Evolutionary conservation across 2,888 invertebrate species (phyloP).

Genomic region (Pyralis farinalis): DNA sequence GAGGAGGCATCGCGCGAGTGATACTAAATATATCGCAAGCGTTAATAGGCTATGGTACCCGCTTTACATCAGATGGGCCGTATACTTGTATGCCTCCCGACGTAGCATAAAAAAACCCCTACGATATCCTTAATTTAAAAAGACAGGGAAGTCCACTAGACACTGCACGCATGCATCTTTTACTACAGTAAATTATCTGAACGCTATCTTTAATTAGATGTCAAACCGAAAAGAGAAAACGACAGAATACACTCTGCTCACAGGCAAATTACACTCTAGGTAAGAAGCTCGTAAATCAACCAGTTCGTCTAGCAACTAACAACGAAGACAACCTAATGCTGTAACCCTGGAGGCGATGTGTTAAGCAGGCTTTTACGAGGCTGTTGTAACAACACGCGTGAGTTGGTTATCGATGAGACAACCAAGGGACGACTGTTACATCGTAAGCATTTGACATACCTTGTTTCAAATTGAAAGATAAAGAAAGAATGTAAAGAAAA

Average conservation of each 20-base stretch:
- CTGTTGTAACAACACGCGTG: constrained; percentile 20
- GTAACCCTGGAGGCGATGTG: constrained; percentile 25
- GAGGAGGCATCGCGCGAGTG: no score
- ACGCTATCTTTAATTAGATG: constrained; percentile 3
- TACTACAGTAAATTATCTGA: background rate
- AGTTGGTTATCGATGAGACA: constrained; percentile 17
- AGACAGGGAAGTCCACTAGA: no score
- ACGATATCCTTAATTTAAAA: no score
- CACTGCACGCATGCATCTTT: no score
- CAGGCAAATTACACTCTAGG: constrained; percentile 36
- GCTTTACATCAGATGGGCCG: no score
- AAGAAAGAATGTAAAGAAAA: no score
- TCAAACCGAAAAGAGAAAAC: constrained; percentile 30
- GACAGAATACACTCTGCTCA: constrained; percentile 37
- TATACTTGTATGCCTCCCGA: no score
- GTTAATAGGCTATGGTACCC: no score
- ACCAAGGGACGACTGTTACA: constrained; percentile 2
- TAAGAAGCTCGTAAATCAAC: constrained; percentile 39
- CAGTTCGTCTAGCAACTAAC: constrained; percentile 21
- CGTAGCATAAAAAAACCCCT: no score
- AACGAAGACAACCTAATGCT: constrained; percentile 32
- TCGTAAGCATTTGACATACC: constrained; percentile 8
- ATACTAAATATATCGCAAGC: no score
- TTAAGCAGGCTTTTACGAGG: constrained; percentile 29
- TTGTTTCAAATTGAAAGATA: no score